Evolutionary conservation across 2,888 invertebrate species (phyloP).

Genomic region (Oscheius sp.): DNA sequence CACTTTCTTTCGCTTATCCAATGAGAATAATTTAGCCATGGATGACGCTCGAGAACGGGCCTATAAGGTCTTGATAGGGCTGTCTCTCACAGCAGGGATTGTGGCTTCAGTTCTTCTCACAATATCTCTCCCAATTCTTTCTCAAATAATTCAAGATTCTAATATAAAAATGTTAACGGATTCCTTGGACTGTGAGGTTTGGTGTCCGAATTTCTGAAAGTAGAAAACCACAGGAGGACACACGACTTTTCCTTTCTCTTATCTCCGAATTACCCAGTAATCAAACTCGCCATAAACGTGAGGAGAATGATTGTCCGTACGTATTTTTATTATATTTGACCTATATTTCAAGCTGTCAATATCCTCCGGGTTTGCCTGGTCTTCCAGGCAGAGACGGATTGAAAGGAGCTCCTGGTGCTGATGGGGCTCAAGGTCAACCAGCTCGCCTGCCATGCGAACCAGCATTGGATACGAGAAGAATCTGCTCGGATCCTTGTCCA

Average conservation of each 20-base stretch:
- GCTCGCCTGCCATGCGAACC: constrained; percentile 67
- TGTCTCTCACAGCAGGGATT: constrained; percentile 14
- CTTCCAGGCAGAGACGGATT: constrained; percentile 61
- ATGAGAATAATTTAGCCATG: background rate
- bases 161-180: background rate
- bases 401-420: constrained; percentile 48
- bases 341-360: constrained; percentile 47
- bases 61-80: constrained; percentile 17
- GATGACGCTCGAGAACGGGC: constrained; percentile 22
- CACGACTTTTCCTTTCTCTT: background rate
- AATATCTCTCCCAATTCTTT: background rate
- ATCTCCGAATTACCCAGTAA: background rate
- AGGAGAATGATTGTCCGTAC: background rate
- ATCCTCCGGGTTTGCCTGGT: constrained; percentile 61
- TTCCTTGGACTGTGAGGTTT: constrained; percentile 5
- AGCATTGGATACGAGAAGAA: constrained; percentile 56
- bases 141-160: background rate
- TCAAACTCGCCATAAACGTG: background rate
- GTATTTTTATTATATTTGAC: background rate
- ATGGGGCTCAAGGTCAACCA: constrained; percentile 57
- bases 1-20: background rate
- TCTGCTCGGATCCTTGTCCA: constrained; percentile 66
- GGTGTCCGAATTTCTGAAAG: background rate
- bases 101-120: constrained; percentile 4
- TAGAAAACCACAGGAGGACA: background rate